Evolutionary conservation across 2,888 invertebrate genomes (phyloP).

Genomic region (Marronus borbonicus): DNA sequence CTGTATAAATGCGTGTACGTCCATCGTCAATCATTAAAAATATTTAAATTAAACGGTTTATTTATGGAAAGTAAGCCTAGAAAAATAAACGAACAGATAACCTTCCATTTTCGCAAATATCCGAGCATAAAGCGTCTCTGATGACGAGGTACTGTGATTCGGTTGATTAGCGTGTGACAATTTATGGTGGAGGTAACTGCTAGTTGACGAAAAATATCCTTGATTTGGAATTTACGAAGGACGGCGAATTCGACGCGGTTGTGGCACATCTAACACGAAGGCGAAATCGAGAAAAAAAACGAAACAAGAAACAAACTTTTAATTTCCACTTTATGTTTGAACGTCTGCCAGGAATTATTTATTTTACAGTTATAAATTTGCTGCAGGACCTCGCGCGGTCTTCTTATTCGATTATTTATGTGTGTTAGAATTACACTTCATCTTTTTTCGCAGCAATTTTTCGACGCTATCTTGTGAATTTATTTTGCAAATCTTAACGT

Average conservation of each 20-base stretch:
- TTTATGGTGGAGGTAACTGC: not conserved
- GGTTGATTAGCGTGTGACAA: not conserved
- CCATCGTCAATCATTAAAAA: too few species aligned
- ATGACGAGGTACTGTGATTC: not conserved
- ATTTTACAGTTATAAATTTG: not conserved
- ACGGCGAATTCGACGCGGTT: not conserved
- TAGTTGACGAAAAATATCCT: too few species aligned
- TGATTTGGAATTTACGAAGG: not conserved
- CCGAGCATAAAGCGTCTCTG: not conserved
- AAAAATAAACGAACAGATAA: conserved; percentile 3
- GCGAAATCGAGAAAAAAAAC: not conserved
- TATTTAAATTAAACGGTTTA: not conserved
- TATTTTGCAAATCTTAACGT: too few species aligned
- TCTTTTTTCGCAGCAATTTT: too few species aligned
- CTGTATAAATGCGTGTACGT: too few species aligned
- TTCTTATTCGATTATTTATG: not conserved
- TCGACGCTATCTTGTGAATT: too few species aligned
- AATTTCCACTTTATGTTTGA: conserved; percentile 15
- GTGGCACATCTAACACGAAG: not conserved
- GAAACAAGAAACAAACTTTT: not conserved
- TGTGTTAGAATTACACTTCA: not conserved
- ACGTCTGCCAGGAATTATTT: conserved; percentile 8
- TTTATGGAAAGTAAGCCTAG: not conserved
- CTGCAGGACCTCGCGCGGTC: not conserved
- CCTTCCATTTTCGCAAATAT: not conserved